Evolutionary conservation across 2,888 invertebrate genomes (phyloP), one percentile per base, ranked within the genome.

Genomic region (Eledone cirrhosa): DNA sequence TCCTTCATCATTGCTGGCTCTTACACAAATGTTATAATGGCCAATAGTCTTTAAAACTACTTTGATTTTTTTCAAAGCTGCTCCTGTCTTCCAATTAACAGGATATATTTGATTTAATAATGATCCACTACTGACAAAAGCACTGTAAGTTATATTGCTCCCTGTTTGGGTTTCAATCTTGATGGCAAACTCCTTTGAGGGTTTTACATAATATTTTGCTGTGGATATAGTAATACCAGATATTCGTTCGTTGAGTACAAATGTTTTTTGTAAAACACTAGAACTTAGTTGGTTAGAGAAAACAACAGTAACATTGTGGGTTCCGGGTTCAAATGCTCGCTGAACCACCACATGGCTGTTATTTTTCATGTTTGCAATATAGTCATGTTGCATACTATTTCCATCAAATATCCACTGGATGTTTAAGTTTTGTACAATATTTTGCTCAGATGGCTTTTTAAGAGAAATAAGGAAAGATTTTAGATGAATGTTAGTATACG

Each of bases 281-380:
- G 53, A 80, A 74, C 84, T 83, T 8, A 84, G 82, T 59, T 80
- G 63, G 77, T 86, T 86, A 11, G 83, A 83, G 31, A 84, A 78
- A 27, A 80, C 83, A 2, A 81, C 81, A 2, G 33, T 75, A n/a
- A 83, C 48, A 8, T 69, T n/a, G 41, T 80, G 83, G 14, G 76
- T 74, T 31, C 86, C 86, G 4, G 84, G 65, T 8, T 63, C 41
- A 59, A 82, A 85, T 13, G 77, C 72, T 80, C 84, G 84, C 1
- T 76, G 79, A 1, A 80, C 48, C 22, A 79, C 47, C 14, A 81
- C n/a, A 16, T 31, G 14, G 22, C 67, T 47, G 11, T 24, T 63
- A 14, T 53, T 27, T 27, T 78, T 53, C 24, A 84, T 59, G 5
- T 69, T 41, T 31, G 77, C 48, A n/a, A 80, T 27, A 48, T 78